phyloP scores from a whole-genome alignment of 1,140 invertebrate species.

The Bombus difficillimus region DNA sequence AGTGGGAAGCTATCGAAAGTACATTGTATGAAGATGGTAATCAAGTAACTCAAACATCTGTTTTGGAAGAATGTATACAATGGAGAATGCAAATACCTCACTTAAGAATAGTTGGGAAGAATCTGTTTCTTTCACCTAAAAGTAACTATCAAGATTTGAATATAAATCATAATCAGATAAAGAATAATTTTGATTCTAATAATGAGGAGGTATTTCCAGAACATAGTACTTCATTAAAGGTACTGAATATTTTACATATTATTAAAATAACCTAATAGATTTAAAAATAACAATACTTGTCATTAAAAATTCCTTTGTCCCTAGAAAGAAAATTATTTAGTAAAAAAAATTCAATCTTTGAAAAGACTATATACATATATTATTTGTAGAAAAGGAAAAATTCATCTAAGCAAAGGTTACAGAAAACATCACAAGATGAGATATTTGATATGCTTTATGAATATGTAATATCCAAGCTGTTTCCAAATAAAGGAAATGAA shows the following conservation, averaged over 20 bases:
- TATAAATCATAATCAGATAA: neutral
- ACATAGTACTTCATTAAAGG: constrained; percentile 28
- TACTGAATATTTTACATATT: constrained; percentile 10
- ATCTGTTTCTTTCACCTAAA: constrained; percentile 40
- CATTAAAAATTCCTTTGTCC: neutral
- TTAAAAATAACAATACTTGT: neutral
- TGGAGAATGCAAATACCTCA: constrained; percentile 78
- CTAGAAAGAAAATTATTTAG: neutral
- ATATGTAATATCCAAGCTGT: constrained; percentile 71
- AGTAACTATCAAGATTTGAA: neutral
- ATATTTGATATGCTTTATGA: constrained; percentile 74
- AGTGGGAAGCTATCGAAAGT: constrained; percentile 76
- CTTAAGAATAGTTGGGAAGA: constrained; percentile 74
- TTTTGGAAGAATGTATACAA: constrained; percentile 76
- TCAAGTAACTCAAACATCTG: constrained; percentile 37
- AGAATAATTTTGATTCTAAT: neutral
- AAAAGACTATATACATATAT: neutral
- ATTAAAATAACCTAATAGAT: neutral
- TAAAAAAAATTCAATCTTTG: neutral
- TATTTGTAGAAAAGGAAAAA: constrained; percentile 56
- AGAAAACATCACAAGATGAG: constrained; percentile 66
- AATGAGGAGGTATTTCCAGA: constrained; percentile 18
- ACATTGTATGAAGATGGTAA: constrained; percentile 75
- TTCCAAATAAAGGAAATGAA: constrained; percentile 65
- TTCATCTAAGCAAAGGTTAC: constrained; percentile 52